Evolutionary conservation across 2,797 vertebrate genomes (phyloP).

Genomic region (Pygocentrus nattereri): DNA sequence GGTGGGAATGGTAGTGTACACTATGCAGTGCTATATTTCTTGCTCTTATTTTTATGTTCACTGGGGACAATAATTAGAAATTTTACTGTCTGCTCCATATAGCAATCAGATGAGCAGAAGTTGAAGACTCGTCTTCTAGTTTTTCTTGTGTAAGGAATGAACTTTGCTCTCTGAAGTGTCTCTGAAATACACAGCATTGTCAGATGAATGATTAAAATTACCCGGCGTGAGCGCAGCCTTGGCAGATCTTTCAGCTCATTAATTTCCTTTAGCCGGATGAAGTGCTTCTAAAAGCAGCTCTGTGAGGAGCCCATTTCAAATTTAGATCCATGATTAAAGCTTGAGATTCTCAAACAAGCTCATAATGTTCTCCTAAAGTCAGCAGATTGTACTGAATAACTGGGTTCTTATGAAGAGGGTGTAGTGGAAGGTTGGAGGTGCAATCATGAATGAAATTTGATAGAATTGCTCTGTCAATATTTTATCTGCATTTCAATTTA

Average conservation of each 20-base stretch:
- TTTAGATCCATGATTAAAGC: conserved; percentile 65
- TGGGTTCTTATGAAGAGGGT: conserved; percentile 24
- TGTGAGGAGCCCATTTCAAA: conserved; percentile 62
- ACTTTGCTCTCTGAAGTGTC: conserved; percentile 22
- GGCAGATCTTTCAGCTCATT: conserved; percentile 66
- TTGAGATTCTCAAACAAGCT: conserved; percentile 44
- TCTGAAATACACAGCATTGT: conserved; percentile 34
- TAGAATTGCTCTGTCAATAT: not conserved
- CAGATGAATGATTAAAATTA: conserved; percentile 48
- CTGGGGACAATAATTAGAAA: too few species aligned
- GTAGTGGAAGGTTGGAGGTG: not conserved
- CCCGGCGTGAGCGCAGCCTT: conserved; percentile 45
- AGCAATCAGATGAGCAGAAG: not conserved
- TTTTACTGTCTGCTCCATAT: too few species aligned
- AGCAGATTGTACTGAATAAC: conserved; percentile 35
- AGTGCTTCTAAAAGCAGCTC: conserved; percentile 67
- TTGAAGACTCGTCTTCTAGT: not conserved
- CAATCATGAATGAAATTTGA: not conserved
- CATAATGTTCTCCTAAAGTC: conserved; percentile 26
- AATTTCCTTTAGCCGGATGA: conserved; percentile 55
- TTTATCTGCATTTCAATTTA: not conserved
- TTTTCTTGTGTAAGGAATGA: conserved; percentile 12
- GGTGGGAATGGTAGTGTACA: too few species aligned
- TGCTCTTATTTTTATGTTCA: too few species aligned
- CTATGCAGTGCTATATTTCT: too few species aligned